Percentiles rank a stretch among this genome's conserved stretches.
Evolutionary conservation across 2,888 invertebrate species (phyloP).

Genomic region (Schizotus pectinicornis): DNA sequence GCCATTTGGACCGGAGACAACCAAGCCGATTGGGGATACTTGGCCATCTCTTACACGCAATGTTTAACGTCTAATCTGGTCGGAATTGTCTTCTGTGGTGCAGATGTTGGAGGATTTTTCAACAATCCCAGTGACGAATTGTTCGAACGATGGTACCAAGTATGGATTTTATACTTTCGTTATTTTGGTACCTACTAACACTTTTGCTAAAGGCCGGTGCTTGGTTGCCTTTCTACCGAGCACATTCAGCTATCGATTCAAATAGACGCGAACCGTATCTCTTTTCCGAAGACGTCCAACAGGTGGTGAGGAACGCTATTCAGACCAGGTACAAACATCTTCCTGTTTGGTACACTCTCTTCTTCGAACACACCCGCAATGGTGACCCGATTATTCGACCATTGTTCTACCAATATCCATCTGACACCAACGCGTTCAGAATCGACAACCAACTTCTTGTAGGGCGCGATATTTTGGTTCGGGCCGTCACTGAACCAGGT

Average conservation of each 20-base stretch:
- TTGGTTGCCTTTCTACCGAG: conserved; percentile 93
- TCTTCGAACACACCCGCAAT: conserved; percentile 82
- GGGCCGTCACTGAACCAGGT: conserved; percentile 14
- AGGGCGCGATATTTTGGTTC: conserved; percentile 9
- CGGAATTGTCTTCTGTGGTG: conserved; percentile 90
- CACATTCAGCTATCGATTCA: conserved; percentile 93
- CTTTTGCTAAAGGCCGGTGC: conserved; percentile 62
- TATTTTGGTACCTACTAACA: not conserved
- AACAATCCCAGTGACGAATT: conserved; percentile 89
- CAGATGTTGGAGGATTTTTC: conserved; percentile 97
- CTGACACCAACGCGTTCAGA: conserved; percentile 74
- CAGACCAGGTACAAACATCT: conserved; percentile 83
- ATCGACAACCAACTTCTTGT: conserved; percentile 83
- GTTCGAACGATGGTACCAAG: conserved; percentile 73
- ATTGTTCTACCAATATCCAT: conserved; percentile 85
- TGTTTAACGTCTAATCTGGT: conserved; percentile 75
- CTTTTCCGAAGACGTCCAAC: conserved; percentile 73
- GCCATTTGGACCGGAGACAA: conserved; percentile 99
- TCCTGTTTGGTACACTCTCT: conserved; percentile 89
- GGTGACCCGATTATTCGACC: conserved; percentile 90
- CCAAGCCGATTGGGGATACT: conserved; percentile 87
- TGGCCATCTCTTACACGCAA: conserved; percentile 87
- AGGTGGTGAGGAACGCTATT: conserved; percentile 67
- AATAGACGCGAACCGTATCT: conserved; percentile 96
- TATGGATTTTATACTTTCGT: conserved; percentile 41